Evolutionary conservation across 2,888 invertebrate species (phyloP), one percentile per base, ranked within the genome.

Genomic region (Heliconius ethilla): DNA sequence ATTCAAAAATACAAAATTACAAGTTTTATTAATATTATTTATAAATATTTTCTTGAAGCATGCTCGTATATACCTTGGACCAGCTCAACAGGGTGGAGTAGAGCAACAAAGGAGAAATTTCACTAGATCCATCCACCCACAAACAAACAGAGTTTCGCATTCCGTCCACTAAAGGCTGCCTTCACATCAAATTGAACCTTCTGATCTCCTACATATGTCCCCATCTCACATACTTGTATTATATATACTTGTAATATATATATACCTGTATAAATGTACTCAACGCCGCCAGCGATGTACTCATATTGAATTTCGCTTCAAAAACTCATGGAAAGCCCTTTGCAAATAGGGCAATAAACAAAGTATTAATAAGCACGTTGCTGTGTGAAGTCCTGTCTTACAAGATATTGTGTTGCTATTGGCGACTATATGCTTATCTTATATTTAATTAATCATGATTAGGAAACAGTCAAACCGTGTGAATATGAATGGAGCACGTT

Each of bases 101-200:
- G 89, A 90, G 90, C 89, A 90, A 92, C 92, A 92, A 93, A 92
- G 92, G 90, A 88, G 92, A 91, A 91, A 92, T 92, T 92, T 89
- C 90, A 86, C 89, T 86, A 86, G 89, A 90, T 87, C 91, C 91
- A 91, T 87, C 92, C 91, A 89, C 91, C 92, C 92, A 89, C 92
- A 91, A 91, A 91, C 92, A 92, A 92, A 92, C 92, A 92, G 84
- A 87, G 89, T 86, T 88, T 89, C 90, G 86, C 90, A 91, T 92
- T 91, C 91, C 91, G 90, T 90, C 91, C 91, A 90, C 89, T 87
- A 89, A 84, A 88, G 88, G 82, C 84, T 81, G 81, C 82, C 81
- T 82, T 82, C 83, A 82, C 82, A 85, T 85, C 85, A 85, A 88
- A 88, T 89, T 87, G 86, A 87, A 88, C 87, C 86, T 86, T 87